Base-by-base conservation (phyloP, 2,113 vertebrate species). In the Rousettus leschenaultii region DNA sequence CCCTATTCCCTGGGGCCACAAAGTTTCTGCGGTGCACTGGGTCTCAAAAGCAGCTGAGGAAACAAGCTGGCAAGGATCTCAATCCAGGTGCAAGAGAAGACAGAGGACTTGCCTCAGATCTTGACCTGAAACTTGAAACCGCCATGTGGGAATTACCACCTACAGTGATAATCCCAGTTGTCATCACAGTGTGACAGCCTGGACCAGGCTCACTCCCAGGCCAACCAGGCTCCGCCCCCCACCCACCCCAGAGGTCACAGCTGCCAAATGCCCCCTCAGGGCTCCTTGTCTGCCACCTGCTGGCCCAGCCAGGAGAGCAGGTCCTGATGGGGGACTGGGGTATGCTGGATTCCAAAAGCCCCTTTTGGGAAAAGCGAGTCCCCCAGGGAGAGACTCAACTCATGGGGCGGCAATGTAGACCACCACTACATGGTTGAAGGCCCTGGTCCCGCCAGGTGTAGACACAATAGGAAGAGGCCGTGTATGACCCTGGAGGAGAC, bases 71-170 rank as follows among this genome's bases (percentile, higher is more conserved):
- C 9, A 11, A 73, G 57, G 63, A 77, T 75, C 61, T 88, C 16
- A 2, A 45, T 61, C 51, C 86, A 84, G 88, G 91, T 91, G 88
- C 30, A 57, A 70, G 85, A 80, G 73, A 55, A 73, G 45, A 65
- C 66, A 10, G 51, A 45, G 33, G 78, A 59, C 86, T 15, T 5
- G 59, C 53, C 43, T 94, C 10, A 0, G 80, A 73, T 63, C 94
- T 70, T 57, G 66, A 95, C 53, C 85, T 78, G 97, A 96, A 97
- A 97, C 87, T 45, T 65, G 66, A 96, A 92, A 96, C 97, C 48
- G 73, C 61, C 71, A 21, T 14, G 59, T 63, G 86, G 91, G 91
- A 94, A 96, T 95, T 74, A 95, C 75, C 93, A 88, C 95, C 95
- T 87, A 35, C 0, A 2, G 97, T 0, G 97, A 96, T 97, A 97